Base-by-base conservation (phyloP, 2,797 vertebrate species). In the Threskiornis aethiopicus region DNA sequence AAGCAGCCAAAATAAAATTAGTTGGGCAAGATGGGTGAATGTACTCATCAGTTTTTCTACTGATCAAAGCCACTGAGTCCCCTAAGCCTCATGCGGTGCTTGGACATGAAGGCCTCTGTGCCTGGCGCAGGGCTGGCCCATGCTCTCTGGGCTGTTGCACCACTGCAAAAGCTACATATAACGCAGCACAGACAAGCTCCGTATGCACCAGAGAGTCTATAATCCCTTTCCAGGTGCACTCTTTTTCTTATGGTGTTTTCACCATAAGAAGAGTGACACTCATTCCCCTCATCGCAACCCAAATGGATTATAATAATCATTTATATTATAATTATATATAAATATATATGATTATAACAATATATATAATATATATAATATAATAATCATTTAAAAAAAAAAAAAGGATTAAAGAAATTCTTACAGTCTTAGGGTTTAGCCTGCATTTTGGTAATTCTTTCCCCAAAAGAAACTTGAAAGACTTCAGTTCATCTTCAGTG, bases 371-470 rank as follows among this genome's bases (percentile, higher is more conserved):
- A n/a, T n/a, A n/a, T n/a, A n/a, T n/a, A n/a, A n/a, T 66, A 64
- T 1, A 78, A 37, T 5, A 39, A 19, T 11, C 0, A 51, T 19
- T n/a, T 5, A 21, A 1, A 6, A 33, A 61, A 31, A 25, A 58
- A 33, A 20, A 46, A 35, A 49, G 10, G 2, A 24, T 42, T 44
- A 39, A 81, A 59, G 5, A 41, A 58, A 84, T 54, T 84, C 98
- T 98, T 96, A 98, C 98, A 41, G 80, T 92, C 58, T 95, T 64
- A n/a, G 83, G 75, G 5, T 93, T 96, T 80, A 98, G 92, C 51
- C 84, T 98, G 91, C 65, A 95, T 89, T 84, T 98, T 46, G 98
- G 52, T 46, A 98, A 93, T 6, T 95, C 16, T 5, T 71, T 6
- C 9, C 4, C 87, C 91, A 98, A 88, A 78, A 96, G 35, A 76